Conservation (phyloP, 2,888 invertebrate species). For the Lithodes maja region DNA sequence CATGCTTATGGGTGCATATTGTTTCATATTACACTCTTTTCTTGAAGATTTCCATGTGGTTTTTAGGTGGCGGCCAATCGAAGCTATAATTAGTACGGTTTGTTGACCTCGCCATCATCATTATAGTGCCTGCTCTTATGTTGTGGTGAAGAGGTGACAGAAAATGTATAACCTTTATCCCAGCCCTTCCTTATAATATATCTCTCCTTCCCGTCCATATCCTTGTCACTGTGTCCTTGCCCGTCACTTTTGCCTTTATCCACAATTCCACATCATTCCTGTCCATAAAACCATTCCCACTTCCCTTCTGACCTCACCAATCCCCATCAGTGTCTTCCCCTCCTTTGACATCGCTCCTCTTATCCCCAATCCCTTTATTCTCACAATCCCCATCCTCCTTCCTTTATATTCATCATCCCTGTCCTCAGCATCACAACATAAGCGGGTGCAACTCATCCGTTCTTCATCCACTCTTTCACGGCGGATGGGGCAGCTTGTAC, state of each 20-base stretch:
- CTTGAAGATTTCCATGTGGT: too few species aligned
- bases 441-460: neutral
- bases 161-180: neutral
- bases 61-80: neutral
- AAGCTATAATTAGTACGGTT: neutral
- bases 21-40: too few species aligned
- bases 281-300: neutral
- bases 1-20: too few species aligned
- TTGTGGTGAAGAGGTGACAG: neutral
- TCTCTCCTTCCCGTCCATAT: neutral
- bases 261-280: too few species aligned
- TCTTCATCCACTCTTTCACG: neutral
- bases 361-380: neutral
- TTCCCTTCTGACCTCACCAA: neutral
- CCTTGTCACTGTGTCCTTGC: too few species aligned
- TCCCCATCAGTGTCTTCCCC: neutral
- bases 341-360: neutral
- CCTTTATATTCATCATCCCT: neutral
- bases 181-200: neutral
- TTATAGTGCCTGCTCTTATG: neutral
- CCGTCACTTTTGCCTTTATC: too few species aligned
- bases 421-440: neutral
- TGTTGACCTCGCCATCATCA: neutral
- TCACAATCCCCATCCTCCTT: neutral
- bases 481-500: neutral